Evolutionary conservation across 2,113 vertebrate genomes (phyloP), one percentile per base, ranked within the genome.

Genomic region (Etia nguti): DNA sequence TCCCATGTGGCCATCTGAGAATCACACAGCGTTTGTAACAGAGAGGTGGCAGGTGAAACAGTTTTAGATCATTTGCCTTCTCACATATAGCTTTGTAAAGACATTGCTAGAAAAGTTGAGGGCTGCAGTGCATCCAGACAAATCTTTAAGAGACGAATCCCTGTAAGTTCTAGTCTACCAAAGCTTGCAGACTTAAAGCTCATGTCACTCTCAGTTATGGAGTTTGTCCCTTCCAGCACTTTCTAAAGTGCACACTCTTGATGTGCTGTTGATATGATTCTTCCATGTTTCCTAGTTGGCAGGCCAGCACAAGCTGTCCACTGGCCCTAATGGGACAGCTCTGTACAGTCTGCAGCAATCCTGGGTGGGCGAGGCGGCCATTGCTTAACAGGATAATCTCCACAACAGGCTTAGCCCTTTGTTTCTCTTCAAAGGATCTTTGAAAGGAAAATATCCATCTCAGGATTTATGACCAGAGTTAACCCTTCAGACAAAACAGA

Each of bases 391-490:
- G 87, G 86, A 88, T 95, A 91, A 94, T 92, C 92, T 94, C 89
- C 89, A 65, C 11, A 73, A 93, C 88, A 86, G 88, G 46, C 73
- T 84, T 46, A 80, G 82, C 70, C 92, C 88, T 95, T 95, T 95
- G 92, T 96, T 94, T 90, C 86, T 91, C 94, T 92, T 95, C 94
- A 95, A 95, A 95, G 90, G 83, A 82, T 79, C 79, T 86, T 80
- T 89, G 80, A 83, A 82, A 73, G 82, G 90, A 91, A 95, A 94
- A 90, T 92, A 90, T 90, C 89, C 89, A 92, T 87, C 91, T 92
- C 41, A 83, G 82, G 84, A 93, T 95, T 95, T 94, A 95, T 85
- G 86, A 89, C 81, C 70, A 52, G 75, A 50, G 59, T 38, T 85
- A 91, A 81, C 89, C 88, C 89, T 83, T 65, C 77, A 79, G 79